These are phyloP conservation scores for Castor canadensis DNA, from an alignment of 2,113 vertebrate species.

Conservation along the genomic window DNA sequence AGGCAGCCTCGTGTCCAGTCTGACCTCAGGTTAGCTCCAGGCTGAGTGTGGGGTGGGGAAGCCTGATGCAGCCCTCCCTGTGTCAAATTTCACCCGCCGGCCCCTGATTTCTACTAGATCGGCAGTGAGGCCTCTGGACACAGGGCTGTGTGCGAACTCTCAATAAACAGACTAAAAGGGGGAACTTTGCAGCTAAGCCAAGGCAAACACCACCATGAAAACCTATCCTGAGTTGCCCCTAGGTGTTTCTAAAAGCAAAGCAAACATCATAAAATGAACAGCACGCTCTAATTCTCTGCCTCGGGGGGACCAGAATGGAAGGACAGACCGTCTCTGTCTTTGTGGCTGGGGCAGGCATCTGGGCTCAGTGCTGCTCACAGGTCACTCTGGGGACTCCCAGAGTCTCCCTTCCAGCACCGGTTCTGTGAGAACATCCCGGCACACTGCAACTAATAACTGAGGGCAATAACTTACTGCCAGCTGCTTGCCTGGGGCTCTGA, in stretches of 20 bases:
- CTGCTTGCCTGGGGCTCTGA: neutral
- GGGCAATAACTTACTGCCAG: neutral
- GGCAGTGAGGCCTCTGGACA: neutral
- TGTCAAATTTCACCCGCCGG: rapidly evolving
- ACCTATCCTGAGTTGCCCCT: constrained; percentile 46
- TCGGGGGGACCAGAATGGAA: neutral
- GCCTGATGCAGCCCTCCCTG: rapidly evolving
- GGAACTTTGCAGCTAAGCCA: constrained; percentile 47
- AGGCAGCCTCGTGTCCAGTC: neutral
- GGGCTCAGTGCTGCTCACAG: neutral
- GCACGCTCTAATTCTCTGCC: neutral
- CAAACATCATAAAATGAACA: constrained; percentile 60
- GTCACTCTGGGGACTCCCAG: neutral
- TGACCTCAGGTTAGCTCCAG: neutral
- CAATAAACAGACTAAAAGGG: constrained; percentile 47
- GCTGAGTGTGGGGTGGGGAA: rapidly evolving
- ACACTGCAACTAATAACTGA: rapidly evolving
- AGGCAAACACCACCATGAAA: constrained; percentile 62
- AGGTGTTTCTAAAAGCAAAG: constrained; percentile 65
- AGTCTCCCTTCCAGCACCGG: neutral
- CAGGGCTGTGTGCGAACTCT: constrained; percentile 5
- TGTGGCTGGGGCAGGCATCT: neutral
- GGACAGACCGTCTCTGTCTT: neutral
- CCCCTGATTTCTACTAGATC: neutral
- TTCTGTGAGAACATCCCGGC: neutral